Percentiles rank a stretch among this genome's conserved stretches.
Evolutionary conservation across 2,888 invertebrate genomes (phyloP).

Genomic region (Galeruca laticollis): DNA sequence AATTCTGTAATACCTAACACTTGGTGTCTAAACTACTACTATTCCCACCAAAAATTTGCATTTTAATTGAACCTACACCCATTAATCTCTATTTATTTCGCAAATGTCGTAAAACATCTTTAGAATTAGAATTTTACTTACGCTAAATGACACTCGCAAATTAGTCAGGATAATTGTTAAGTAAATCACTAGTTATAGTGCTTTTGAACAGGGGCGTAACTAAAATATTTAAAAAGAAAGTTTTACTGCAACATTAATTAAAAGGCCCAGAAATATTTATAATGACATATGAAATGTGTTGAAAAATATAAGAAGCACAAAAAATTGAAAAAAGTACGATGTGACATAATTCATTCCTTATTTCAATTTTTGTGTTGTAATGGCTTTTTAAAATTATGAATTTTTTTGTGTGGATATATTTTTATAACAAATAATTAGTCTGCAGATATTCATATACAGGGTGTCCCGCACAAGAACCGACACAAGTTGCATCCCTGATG

Average conservation of each 20-base stretch:
- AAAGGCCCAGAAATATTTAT: not conserved
- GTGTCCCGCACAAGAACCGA: too few species aligned
- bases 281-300: too few species aligned
- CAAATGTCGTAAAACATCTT: slow-evolving; percentile 9
- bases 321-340: too few species aligned
- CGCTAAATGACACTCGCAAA: slow-evolving; percentile 22
- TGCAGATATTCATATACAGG: too few species aligned
- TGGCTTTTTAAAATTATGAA: too few species aligned
- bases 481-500: too few species aligned
- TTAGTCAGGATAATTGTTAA: slow-evolving; percentile 23
- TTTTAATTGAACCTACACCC: slow-evolving; percentile 40
- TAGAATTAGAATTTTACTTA: slow-evolving; percentile 37
- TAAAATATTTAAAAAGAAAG: not conserved
- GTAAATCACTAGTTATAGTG: slow-evolving; percentile 41
- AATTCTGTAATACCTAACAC: too few species aligned
- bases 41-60: slow-evolving; percentile 41
- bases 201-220: slow-evolving; percentile 1
- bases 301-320: too few species aligned
- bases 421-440: too few species aligned
- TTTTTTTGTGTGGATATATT: too few species aligned
- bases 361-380: too few species aligned
- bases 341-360: too few species aligned
- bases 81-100: slow-evolving; percentile 5
- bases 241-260: not conserved
- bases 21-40: not conserved